Conservation (phyloP, 2,113 vertebrate species). For the Butorides virescens region DNA sequence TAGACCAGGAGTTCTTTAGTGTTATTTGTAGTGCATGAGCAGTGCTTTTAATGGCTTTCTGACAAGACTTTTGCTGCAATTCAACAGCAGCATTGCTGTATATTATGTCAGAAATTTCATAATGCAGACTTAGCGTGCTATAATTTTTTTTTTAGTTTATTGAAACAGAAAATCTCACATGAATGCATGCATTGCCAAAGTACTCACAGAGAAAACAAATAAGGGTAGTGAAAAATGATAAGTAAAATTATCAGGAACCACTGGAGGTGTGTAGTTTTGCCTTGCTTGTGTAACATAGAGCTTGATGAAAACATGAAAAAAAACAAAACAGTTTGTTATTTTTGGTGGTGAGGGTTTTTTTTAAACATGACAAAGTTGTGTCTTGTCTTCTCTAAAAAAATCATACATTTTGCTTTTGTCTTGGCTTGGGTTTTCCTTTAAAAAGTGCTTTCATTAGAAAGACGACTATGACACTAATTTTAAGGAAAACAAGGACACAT, state of each 20-base stretch:
- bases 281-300: background rate
- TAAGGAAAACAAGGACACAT: background rate
- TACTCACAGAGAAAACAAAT: background rate
- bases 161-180: background rate
- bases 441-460: background rate
- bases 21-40: background rate
- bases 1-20: background rate
- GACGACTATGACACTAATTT: background rate
- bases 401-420: background rate
- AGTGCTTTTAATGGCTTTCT: background rate
- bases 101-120: background rate
- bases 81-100: background rate
- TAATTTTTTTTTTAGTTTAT: background rate
- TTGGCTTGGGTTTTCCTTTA: background rate
- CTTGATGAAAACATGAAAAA: background rate
- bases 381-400: background rate
- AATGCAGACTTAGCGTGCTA: background rate
- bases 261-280: background rate
- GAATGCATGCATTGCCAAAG: background rate
- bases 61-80: background rate
- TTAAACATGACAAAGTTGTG: background rate
- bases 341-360: rapidly evolving
- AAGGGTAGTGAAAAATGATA: background rate
- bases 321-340: rapidly evolving
- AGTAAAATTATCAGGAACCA: background rate